A percentile compares a stretch with the other conserved stretches of the same genome.
These are phyloP conservation scores for Rynchops niger DNA, from an alignment of 2,113 vertebrate species.

Conservation along the genomic window DNA sequence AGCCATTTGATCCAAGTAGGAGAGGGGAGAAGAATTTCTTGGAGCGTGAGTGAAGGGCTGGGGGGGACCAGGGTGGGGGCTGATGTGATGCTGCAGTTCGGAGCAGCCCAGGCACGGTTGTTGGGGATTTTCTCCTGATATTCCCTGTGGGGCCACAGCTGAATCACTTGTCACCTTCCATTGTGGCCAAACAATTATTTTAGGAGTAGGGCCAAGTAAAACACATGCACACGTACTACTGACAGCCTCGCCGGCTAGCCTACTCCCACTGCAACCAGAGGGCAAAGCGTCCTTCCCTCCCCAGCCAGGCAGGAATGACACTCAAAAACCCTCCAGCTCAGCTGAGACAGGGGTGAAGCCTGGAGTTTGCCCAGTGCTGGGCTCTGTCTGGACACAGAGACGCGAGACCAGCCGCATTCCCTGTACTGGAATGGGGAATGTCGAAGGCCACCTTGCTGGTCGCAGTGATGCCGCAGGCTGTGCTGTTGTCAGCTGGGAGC, in stretches of 20 bases:
- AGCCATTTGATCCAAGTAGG: neutral
- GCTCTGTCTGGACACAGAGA: neutral
- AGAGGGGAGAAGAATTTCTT: neutral
- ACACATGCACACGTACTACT: neutral
- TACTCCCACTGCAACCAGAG: neutral
- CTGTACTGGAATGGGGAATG: rapidly evolving
- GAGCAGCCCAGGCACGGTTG: neutral
- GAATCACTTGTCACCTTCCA: conserved; percentile 1
- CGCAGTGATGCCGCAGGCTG: neutral
- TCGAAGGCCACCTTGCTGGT: neutral
- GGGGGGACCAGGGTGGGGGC: neutral
- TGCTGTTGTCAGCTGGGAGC: neutral
- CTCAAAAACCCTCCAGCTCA: neutral
- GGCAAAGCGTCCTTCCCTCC: neutral
- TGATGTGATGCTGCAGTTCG: neutral
- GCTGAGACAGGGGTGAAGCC: neutral
- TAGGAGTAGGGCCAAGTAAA: conserved; percentile 45
- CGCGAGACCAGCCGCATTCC: rapidly evolving
- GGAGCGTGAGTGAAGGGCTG: neutral
- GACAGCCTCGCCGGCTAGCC: neutral
- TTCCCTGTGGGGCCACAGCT: neutral
- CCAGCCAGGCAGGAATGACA: neutral
- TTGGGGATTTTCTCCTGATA: neutral
- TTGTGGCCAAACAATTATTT: conserved; percentile 10
- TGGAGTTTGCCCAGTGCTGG: neutral